Percentiles rank a stretch among this genome's conserved stretches.
Conservation (phyloP, 1,140 invertebrate genomes). For the Leptonema lineaticorne region DNA sequence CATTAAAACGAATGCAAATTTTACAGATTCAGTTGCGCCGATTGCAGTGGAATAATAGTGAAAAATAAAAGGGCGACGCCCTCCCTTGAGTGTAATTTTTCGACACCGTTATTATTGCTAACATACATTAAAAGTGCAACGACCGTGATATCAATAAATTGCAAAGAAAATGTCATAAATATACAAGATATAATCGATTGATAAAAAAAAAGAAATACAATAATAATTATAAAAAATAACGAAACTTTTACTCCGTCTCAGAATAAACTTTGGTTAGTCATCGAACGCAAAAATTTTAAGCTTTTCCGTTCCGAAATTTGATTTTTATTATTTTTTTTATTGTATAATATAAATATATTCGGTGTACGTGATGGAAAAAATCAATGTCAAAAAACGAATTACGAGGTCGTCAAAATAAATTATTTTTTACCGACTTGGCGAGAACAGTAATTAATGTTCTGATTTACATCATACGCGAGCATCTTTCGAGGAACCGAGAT, state of each 20-base stretch:
- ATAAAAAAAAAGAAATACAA: neutral
- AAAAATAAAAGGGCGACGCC: neutral
- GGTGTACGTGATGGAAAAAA: neutral
- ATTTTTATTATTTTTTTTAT: neutral
- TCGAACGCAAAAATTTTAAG: neutral
- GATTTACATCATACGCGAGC: no score
- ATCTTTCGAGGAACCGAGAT: no score
- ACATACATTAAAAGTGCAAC: neutral
- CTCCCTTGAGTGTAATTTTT: conserved; percentile 1
- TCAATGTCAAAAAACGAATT: neutral
- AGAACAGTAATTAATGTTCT: no score
- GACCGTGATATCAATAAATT: no score
- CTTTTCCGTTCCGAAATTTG: neutral
- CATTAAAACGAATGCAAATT: neutral
- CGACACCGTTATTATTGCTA: no score
- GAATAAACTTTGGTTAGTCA: no score
- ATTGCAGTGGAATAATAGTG: neutral
- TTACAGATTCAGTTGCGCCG: neutral
- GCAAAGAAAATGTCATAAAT: no score
- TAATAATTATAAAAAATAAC: no score
- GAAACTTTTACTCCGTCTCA: no score
- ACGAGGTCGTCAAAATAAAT: no score
- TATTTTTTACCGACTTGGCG: no score
- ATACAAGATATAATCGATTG: neutral
- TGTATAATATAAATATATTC: neutral